Percentiles rank a stretch among this genome's conserved stretches.
Conservation (phyloP, 2,888 invertebrate species). For the Synanthedon vespiformis region DNA sequence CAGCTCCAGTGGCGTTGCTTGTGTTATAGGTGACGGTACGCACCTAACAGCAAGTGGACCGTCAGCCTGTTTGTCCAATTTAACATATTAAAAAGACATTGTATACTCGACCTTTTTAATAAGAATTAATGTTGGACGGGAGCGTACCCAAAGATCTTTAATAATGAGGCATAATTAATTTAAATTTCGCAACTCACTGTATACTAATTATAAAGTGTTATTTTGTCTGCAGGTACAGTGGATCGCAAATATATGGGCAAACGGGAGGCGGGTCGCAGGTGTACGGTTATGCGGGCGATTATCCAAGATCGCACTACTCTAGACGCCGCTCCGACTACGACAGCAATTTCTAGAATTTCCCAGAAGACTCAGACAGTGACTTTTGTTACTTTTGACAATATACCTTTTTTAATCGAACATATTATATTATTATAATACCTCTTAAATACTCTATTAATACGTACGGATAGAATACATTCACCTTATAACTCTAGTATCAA, state of each 20-base stretch:
- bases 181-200: neutral
- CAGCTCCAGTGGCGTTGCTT: too few species aligned
- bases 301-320: constrained; percentile 68
- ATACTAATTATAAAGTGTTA: neutral
- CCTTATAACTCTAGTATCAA: neutral
- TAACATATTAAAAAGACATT: too few species aligned
- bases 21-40: too few species aligned
- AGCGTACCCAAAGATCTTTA: neutral
- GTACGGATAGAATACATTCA: neutral
- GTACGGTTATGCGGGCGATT: constrained; percentile 64
- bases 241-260: constrained; percentile 71
- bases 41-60: too few species aligned
- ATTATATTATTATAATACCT: constrained; percentile 19
- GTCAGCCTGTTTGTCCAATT: too few species aligned
- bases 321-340: constrained; percentile 82
- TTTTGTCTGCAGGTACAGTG: constrained; percentile 27
- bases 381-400: constrained; percentile 56
- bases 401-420: constrained; percentile 45
- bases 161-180: neutral
- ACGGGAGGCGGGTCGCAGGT: constrained; percentile 72
- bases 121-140: too few species aligned
- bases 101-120: too few species aligned
- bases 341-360: constrained; percentile 76
- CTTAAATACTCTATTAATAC: neutral
- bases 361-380: constrained; percentile 22